Percentiles rank a stretch among this genome's conserved stretches.
These are phyloP conservation scores for Silvanus unidentatus DNA, from an alignment of 2,888 invertebrate genomes.

Conservation along the genomic window DNA sequence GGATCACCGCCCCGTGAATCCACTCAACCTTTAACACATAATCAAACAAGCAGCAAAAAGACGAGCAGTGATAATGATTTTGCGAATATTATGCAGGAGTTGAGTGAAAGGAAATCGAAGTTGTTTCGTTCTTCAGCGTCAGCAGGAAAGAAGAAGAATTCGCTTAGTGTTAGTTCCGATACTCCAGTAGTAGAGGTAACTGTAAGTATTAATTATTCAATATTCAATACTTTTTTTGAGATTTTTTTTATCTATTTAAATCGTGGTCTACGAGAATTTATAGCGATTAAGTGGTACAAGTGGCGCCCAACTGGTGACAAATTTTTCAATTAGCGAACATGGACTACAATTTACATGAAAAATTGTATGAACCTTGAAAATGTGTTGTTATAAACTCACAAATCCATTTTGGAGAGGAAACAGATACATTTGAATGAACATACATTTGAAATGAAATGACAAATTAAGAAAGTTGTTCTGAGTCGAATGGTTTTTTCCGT, in stretches of 20 bases:
- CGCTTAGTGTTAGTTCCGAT: constrained; percentile 52
- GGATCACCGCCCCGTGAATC: constrained; percentile 52
- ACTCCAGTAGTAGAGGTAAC: constrained; percentile 39
- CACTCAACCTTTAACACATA: neutral
- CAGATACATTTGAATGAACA: too few relatives aligned
- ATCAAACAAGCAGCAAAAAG: constrained; percentile 32
- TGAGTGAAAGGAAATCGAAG: constrained; percentile 53
- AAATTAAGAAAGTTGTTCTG: too few relatives aligned
- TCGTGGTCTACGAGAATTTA: too few relatives aligned
- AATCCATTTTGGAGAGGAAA: too few relatives aligned
- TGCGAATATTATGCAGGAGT: constrained; percentile 36
- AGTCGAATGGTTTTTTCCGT: too few relatives aligned
- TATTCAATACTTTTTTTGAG: constrained; percentile 4
- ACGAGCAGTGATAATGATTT: constrained; percentile 36
- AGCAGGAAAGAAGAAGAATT: constrained; percentile 59
- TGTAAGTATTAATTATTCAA: constrained; percentile 30
- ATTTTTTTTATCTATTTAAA: constrained; percentile 3
- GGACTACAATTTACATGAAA: too few relatives aligned
- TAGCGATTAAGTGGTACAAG: too few relatives aligned
- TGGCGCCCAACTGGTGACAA: too few relatives aligned
- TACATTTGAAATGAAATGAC: too few relatives aligned
- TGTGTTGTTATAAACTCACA: too few relatives aligned
- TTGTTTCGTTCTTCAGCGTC: constrained; percentile 60
- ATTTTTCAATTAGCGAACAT: too few relatives aligned
- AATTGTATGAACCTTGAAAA: too few relatives aligned